Base-by-base conservation (phyloP, 2,113 vertebrate species). In the Urocynchramus pylzowi region DNA sequence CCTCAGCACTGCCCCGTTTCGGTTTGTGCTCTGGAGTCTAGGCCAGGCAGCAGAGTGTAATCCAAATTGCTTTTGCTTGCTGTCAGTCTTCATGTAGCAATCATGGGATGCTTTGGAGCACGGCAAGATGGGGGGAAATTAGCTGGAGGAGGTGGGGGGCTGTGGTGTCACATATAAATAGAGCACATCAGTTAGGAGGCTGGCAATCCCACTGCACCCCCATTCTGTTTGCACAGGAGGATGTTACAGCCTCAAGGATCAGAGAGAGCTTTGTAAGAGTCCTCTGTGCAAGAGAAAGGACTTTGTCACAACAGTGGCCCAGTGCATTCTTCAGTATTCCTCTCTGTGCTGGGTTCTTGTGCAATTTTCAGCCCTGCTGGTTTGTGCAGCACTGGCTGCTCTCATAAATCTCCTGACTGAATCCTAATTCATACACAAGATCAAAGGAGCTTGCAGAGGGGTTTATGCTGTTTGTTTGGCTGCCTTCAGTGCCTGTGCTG, bases 401-500 rank as follows among this genome's bases (percentile, higher is more conserved):
- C n/a, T 91, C 50, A 27, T 60, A 87, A 88, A 79, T 83, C 70
- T 95, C 53, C 54, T 53, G 45, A 35, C 7, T 65, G 88, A 93
- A 92, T 94, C 79, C 75, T 52, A 88, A 16, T 24, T 84, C 79
- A 70, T 19, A 74, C 71, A 50, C 37, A 30, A 65, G 88, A 94
- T 94, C 88, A 90, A 86, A 94, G 68, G 75, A 88, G 31, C n/a
- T 74, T 83, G 56, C 70, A 77, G 24, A 45, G 59, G 75, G 50
- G 5, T 94, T 97, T 90, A 21, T 64, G 54, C 37, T 54, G 28
- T 69, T 87, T 93, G 65, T 75, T 88, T 90, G 85, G 27, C 39
- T 75, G 47, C 12, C 57, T 80, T n/a, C 79, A 53, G 79, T 41
- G 60, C 74, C 47, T 84, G 82, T 0, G 0, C 67, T 57, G 82